Evolutionary conservation across 2,888 invertebrate genomes (phyloP).

Genomic region (Caenorhabditis sulstoni): DNA sequence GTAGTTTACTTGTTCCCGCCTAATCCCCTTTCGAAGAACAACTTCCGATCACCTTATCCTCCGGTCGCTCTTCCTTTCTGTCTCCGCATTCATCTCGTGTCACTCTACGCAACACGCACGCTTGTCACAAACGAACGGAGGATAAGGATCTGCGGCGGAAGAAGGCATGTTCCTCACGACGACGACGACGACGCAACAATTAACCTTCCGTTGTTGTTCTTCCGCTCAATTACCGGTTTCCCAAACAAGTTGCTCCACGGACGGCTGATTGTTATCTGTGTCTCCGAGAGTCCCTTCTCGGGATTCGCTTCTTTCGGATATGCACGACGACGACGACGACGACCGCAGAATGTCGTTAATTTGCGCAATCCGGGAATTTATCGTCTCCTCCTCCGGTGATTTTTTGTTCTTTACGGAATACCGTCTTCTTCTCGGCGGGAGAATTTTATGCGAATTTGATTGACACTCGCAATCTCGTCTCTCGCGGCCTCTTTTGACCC

Average conservation of each 20-base stretch:
- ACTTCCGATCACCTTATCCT: too few relatives aligned
- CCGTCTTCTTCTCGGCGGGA: too few relatives aligned
- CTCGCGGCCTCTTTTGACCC: slow-evolving; percentile 18
- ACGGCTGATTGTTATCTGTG: background rate
- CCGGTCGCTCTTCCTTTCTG: too few relatives aligned
- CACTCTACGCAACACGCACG: too few relatives aligned
- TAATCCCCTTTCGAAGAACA: too few relatives aligned
- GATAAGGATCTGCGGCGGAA: too few relatives aligned
- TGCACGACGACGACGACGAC: too few relatives aligned
- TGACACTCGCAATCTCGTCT: slow-evolving; percentile 25
- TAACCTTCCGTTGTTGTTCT: slow-evolving; percentile 18
- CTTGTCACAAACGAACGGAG: too few relatives aligned
- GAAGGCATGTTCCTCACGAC: background rate
- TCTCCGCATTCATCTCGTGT: too few relatives aligned
- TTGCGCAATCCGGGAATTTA: slow-evolving; percentile 16
- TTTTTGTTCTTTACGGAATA: too few relatives aligned
- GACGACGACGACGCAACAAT: slow-evolving; percentile 3
- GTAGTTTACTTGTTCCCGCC: too few relatives aligned
- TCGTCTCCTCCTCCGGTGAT: background rate
- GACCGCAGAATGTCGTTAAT: slow-evolving; percentile 25
- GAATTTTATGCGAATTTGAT: slow-evolving; percentile 37
- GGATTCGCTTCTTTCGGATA: too few relatives aligned
- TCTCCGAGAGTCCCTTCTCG: background rate
- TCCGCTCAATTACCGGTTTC: slow-evolving; percentile 8
- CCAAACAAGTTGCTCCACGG: slow-evolving; percentile 19